A percentile compares a stretch with the other conserved stretches of the same genome.
Evolutionary conservation across 2,113 vertebrate genomes (phyloP).

Genomic region (Neogale vison): DNA sequence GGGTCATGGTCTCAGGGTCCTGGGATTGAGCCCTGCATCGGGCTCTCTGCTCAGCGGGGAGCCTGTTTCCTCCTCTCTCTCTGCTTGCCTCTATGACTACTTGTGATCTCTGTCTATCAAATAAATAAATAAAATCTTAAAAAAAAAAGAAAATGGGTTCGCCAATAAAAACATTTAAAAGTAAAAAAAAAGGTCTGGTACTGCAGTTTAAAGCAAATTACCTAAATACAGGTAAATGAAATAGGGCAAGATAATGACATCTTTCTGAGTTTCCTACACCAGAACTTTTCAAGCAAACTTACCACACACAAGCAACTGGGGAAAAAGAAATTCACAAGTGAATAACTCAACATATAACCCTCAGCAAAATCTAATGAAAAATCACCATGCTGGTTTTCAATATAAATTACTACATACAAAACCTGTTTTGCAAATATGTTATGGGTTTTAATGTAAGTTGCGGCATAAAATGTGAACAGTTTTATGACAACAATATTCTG

Average conservation of each 20-base stretch:
- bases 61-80: too few relatives aligned
- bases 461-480: background rate
- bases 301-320: background rate
- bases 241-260: background rate
- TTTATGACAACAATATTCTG: background rate
- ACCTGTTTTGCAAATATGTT: background rate
- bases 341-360: slow-evolving; percentile 22
- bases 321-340: background rate
- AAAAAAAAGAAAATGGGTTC: background rate
- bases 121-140: too few relatives aligned
- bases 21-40: too few relatives aligned
- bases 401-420: background rate
- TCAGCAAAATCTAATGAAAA: background rate
- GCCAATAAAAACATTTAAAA: background rate
- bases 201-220: background rate
- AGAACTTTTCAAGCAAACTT: slow-evolving; percentile 32
- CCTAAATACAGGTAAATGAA: slow-evolving; percentile 17
- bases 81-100: too few relatives aligned
- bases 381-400: slow-evolving; percentile 1
- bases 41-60: too few relatives aligned
- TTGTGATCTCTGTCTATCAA: too few relatives aligned
- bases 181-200: background rate
- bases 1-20: too few relatives aligned
- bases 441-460: background rate
- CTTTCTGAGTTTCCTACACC: background rate